Evolutionary conservation across 2,797 vertebrate genomes (phyloP).

Genomic region (Acanthurus tractus): DNA sequence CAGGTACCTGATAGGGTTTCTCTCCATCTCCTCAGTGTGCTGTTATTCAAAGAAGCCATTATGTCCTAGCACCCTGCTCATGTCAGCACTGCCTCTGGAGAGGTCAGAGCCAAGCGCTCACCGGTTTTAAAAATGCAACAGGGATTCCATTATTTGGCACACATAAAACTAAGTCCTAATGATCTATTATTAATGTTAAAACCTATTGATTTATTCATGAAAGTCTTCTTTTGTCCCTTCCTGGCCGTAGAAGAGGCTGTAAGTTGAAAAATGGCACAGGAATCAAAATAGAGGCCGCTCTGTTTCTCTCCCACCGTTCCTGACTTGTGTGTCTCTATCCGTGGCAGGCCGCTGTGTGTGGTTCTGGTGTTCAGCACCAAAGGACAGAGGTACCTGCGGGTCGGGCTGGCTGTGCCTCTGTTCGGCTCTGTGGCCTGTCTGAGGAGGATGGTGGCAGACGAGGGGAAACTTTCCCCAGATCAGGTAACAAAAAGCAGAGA

Average conservation of each 20-base stretch:
- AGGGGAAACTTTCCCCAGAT: constrained; percentile 88
- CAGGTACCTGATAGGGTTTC: constrained; percentile 22
- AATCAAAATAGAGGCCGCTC: constrained; percentile 29
- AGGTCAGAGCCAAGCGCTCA: constrained; percentile 65
- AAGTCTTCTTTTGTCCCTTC: constrained; percentile 70
- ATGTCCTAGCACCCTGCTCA: constrained; percentile 57
- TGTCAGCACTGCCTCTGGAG: constrained; percentile 61
- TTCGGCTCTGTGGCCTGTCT: constrained; percentile 88
- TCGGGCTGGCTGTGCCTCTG: constrained; percentile 91
- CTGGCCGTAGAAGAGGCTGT: constrained; percentile 36
- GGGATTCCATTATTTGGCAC: constrained; percentile 79
- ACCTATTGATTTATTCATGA: constrained; percentile 80
- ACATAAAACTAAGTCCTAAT: constrained; percentile 75
- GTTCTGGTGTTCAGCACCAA: constrained; percentile 92
- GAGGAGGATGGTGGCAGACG: constrained; percentile 91
- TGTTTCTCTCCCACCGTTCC: not conserved
- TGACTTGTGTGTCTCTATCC: constrained; percentile 42
- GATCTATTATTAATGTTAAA: constrained; percentile 83
- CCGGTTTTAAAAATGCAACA: constrained; percentile 78
- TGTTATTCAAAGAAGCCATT: constrained; percentile 58
- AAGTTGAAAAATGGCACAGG: constrained; percentile 34
- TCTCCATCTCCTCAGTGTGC: constrained; percentile 34
- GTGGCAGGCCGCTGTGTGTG: constrained; percentile 89
- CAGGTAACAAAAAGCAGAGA: constrained; percentile 83
- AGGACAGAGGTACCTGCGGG: constrained; percentile 88